Conservation (phyloP, 2,888 invertebrate species). For the Ellobium chinense region DNA sequence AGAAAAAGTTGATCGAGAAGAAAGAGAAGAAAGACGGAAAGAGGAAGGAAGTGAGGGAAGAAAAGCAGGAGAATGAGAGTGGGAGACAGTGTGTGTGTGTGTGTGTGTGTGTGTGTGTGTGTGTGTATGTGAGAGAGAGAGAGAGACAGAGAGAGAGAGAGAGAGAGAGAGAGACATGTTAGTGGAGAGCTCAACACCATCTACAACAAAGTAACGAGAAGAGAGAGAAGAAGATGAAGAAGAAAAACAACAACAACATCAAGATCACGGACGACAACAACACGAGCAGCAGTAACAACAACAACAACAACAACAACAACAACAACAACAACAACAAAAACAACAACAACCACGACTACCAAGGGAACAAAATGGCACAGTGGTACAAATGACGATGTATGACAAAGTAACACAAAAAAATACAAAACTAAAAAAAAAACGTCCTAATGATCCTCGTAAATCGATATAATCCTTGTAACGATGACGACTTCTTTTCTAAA, state of each 20-base stretch:
- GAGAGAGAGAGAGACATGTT: not conserved
- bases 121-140: not conserved
- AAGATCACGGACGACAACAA: not conserved
- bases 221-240: no score
- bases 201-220: no score
- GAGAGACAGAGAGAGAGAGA: constrained; percentile 2
- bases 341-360: not conserved
- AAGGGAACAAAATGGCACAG: no score
- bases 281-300: not conserved
- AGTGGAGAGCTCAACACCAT: not conserved
- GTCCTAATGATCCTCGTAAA: no score
- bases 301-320: not conserved
- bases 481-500: no score
- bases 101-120: not conserved
- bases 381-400: no score
- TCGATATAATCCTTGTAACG: no score
- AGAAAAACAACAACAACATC: not conserved
- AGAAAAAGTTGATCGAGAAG: not conserved
- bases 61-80: not conserved
- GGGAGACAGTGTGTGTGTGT: not conserved
- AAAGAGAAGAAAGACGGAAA: not conserved
- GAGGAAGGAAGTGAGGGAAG: no score
- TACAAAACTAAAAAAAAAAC: no score
- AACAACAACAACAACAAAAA: not conserved
- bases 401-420: no score